Base-by-base conservation (phyloP, 2,113 vertebrate genomes). In the Dasypus novemcinctus region DNA sequence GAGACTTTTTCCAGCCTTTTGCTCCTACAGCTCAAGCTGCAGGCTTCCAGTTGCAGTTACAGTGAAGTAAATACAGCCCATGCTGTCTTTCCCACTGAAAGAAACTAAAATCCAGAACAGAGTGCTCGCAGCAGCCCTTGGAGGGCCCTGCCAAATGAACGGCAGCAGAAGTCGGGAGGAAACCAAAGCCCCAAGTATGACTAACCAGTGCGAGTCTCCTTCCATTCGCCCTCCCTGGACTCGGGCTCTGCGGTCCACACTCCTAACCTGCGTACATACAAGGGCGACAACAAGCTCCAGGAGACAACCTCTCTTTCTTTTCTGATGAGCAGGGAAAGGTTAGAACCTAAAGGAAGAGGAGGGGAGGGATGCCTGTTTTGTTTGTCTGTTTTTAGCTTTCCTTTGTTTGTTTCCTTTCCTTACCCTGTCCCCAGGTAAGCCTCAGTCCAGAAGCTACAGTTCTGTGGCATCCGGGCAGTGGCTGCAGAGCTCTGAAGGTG, bases 11-110 rank as follows among this genome's bases (percentile, higher is more conserved):
- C 52, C 38, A 15, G 20, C 59, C 31, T 17, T 25, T 59, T 25
- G 20, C 85, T 36, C 41, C 27, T 4, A 38, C 41, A n/a, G 49
- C 46, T 13, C 15, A 36, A 5, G 9, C 71, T 27, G 14, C 21
- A 49, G 18, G 18, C 36, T 43, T 41, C 29, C 21, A 59, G 13
- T 23, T 46, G 25, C 36, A 0, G 57, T 31, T 36, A 1, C 75
- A 21, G 63, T 25, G 71, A 83, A 23, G 84, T 31, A n/a, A 31
- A 41, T 36, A 41, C 36, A 6, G 4, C 14, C 36, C 27, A 54
- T 0, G 20, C 14, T 57, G 59, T 20, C 27, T 41, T 27, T 7
- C 36, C 4, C 0, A 4, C 52, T 1, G 52, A 59, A 7, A 1
- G 8, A 17, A 43, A 5, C 18, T n/a, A 9, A 25, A 38, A 74